These are phyloP conservation scores for Pachymerium ferrugineum DNA, from an alignment of 2,888 invertebrate genomes.

Conservation along the genomic window DNA sequence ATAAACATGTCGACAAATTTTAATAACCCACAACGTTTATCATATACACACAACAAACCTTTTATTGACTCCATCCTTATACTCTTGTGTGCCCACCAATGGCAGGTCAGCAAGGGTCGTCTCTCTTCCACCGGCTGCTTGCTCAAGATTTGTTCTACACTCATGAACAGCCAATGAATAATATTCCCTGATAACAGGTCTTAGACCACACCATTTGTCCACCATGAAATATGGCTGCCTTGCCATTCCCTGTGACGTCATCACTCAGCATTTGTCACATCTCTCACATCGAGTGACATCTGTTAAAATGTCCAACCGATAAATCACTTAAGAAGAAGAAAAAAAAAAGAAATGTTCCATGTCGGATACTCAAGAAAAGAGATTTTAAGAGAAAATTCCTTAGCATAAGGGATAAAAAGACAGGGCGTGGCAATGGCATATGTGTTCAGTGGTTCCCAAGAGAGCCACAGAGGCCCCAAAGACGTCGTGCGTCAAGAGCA, in stretches of 20 bases:
- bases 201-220: background rate
- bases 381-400: background rate
- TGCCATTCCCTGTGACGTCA: background rate
- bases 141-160: background rate
- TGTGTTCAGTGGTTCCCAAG: background rate
- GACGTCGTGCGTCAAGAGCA: constrained; percentile 13
- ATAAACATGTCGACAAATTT: background rate
- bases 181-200: background rate
- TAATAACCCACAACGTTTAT: background rate
- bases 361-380: background rate
- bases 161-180: background rate
- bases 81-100: background rate
- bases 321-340: background rate
- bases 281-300: background rate
- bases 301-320: background rate
- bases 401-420: background rate
- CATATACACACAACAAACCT: no score
- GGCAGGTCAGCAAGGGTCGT: background rate
- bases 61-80: background rate
- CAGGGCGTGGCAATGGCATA: background rate
- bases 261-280: background rate
- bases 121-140: background rate
- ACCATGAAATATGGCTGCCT: background rate
- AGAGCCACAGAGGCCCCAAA: constrained; percentile 7
- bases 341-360: background rate